Evolutionary conservation across 1,140 invertebrate genomes (phyloP).

Genomic region (Euborellia annulipes): DNA sequence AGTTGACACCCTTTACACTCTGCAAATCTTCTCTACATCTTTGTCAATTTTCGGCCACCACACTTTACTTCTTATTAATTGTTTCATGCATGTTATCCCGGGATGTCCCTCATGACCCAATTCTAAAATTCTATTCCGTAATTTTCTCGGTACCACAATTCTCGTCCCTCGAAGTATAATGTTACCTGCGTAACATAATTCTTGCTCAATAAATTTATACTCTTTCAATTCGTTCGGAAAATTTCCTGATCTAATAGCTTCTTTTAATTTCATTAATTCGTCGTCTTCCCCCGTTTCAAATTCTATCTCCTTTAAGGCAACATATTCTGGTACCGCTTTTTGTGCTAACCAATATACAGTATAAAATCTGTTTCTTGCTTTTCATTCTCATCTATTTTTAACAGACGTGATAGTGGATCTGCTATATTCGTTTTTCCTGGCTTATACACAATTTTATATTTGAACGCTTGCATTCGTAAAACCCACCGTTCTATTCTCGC

Average conservation of each 20-base stretch:
- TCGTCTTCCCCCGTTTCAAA: not conserved
- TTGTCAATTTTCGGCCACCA: slow-evolving; percentile 25
- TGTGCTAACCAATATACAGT: not conserved
- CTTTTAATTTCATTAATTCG: not conserved
- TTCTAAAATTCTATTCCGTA: slow-evolving; percentile 14
- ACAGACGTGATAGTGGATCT: not conserved
- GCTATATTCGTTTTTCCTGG: slow-evolving; percentile 3
- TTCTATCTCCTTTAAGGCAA: slow-evolving; percentile 1
- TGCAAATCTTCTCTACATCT: slow-evolving; percentile 18
- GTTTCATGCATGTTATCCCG: slow-evolving; percentile 21
- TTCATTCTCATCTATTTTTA: not conserved
- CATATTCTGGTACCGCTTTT: not conserved
- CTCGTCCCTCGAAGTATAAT: slow-evolving; percentile 12
- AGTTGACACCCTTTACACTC: slow-evolving; percentile 16
- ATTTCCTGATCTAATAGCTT: not conserved
- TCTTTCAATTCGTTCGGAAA: not conserved
- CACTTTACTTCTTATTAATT: slow-evolving; percentile 21
- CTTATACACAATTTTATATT: slow-evolving; percentile 21
- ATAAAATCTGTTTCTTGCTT: not conserved
- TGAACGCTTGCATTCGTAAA: slow-evolving; percentile 20
- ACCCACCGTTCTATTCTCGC: slow-evolving; percentile 24
- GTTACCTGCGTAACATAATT: slow-evolving; percentile 7
- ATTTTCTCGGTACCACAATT: slow-evolving; percentile 13
- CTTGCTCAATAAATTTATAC: slow-evolving; percentile 4
- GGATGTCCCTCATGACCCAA: slow-evolving; percentile 22